Percentiles rank a stretch among this genome's conserved stretches.
These are phyloP conservation scores for Drosophila miranda DNA, from an alignment of 1,140 invertebrate genomes.

Conservation along the genomic window DNA sequence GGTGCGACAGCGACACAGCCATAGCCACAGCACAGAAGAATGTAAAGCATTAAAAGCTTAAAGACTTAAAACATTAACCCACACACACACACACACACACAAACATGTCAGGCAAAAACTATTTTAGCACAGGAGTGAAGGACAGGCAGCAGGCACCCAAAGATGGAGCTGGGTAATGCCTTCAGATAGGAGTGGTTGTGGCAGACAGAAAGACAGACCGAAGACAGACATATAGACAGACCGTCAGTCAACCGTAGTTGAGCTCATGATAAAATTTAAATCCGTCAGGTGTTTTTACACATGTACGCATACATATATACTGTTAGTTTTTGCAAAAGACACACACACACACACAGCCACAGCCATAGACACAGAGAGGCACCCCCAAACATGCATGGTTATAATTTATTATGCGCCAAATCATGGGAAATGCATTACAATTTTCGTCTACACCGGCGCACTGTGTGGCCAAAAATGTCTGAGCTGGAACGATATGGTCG, in stretches of 20 bases:
- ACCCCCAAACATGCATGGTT: constrained; percentile 9
- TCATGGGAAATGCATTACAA: constrained; percentile 73
- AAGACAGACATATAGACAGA: constrained; percentile 45
- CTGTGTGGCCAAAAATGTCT: constrained; percentile 68
- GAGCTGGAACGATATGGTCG: constrained; percentile 51
- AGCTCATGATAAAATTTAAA: constrained; percentile 69
- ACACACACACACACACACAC: constrained; percentile 11
- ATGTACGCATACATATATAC: constrained; percentile 14
- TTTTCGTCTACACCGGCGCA: constrained; percentile 56
- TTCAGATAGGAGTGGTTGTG: constrained; percentile 1
- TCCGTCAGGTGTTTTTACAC: constrained; percentile 65
- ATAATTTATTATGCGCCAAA: constrained; percentile 74
- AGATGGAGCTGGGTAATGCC: constrained; percentile 19
- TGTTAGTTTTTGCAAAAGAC: too few relatives aligned
- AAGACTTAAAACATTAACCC: constrained; percentile 69
- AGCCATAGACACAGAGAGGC: too few relatives aligned
- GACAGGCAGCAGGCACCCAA: constrained; percentile 22
- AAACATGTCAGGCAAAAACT: constrained; percentile 46
- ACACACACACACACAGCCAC: too few relatives aligned
- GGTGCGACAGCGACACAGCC: constrained; percentile 17
- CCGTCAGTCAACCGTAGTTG: constrained; percentile 52
- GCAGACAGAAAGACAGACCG: constrained; percentile 12
- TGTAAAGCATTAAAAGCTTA: constrained; percentile 71
- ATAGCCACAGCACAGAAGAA: constrained; percentile 39
- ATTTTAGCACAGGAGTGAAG: constrained; percentile 47